Percentiles rank a stretch among this genome's conserved stretches.
Evolutionary conservation across 2,113 vertebrate genomes (phyloP).

Genomic region (Theropithecus gelada): DNA sequence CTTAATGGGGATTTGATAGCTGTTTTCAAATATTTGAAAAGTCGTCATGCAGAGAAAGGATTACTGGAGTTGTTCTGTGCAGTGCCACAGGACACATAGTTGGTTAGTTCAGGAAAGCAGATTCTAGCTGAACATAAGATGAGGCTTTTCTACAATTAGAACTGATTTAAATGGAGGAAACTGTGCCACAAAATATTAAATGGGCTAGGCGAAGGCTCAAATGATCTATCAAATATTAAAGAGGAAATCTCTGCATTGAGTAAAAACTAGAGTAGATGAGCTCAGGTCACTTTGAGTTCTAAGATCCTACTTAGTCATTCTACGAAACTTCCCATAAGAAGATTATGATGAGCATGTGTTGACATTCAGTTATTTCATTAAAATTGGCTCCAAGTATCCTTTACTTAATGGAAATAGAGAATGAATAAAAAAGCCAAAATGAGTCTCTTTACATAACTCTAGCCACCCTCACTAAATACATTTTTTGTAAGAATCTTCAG

Average conservation of each 20-base stretch:
- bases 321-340: background rate
- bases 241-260: background rate
- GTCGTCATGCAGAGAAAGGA: background rate
- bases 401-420: background rate
- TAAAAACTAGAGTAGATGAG: background rate
- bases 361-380: background rate
- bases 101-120: background rate
- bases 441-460: background rate
- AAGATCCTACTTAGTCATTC: background rate
- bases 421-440: background rate
- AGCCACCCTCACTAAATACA: background rate
- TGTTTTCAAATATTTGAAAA: background rate
- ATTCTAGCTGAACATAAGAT: background rate
- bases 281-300: background rate
- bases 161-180: background rate
- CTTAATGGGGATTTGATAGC: background rate
- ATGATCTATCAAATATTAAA: background rate
- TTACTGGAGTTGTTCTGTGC: background rate
- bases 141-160: background rate
- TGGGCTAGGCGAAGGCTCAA: background rate
- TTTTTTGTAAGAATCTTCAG: background rate
- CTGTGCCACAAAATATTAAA: background rate
- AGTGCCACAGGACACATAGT: background rate
- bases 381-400: background rate
- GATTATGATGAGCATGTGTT: background rate